These are phyloP conservation scores for Nesoenas mayeri DNA, from an alignment of 2,113 vertebrate species.

Conservation along the genomic window DNA sequence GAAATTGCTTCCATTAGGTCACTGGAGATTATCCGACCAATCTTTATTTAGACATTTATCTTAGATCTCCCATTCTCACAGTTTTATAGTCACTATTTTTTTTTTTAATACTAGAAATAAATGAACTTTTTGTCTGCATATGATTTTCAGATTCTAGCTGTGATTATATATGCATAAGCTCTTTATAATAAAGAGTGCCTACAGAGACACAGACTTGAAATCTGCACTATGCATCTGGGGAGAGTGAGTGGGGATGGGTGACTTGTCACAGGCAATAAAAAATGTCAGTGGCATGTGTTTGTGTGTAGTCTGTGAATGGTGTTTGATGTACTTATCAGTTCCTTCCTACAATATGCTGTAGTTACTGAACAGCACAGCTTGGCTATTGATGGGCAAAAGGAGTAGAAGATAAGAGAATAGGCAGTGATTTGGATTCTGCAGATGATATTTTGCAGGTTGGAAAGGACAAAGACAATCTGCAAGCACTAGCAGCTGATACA, in stretches of 20 bases:
- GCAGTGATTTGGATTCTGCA: conserved; percentile 61
- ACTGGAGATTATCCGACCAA: background rate
- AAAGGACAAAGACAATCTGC: conserved; percentile 66
- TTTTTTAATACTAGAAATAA: background rate
- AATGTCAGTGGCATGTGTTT: conserved; percentile 4
- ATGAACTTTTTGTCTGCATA: background rate
- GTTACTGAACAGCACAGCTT: conserved; percentile 42
- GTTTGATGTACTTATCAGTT: conserved; percentile 68
- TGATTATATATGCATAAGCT: background rate
- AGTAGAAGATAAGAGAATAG: conserved; percentile 56
- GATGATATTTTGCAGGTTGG: conserved; percentile 65
- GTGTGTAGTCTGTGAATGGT: conserved; percentile 42
- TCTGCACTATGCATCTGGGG: conserved; percentile 27
- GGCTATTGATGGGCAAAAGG: conserved; percentile 53
- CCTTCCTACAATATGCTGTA: conserved; percentile 50
- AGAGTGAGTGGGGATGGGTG: conserved; percentile 12
- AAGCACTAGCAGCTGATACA: conserved; percentile 37
- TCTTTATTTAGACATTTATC: background rate
- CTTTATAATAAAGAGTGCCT: conserved; percentile 6
- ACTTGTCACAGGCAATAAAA: conserved; percentile 51
- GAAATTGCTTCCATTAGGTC: background rate
- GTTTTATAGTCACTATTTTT: background rate
- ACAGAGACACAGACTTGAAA: conserved; percentile 21
- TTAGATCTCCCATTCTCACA: background rate
- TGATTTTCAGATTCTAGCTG: background rate